Percentiles rank a stretch among this genome's conserved stretches.
Evolutionary conservation across 2,888 invertebrate genomes (phyloP).

Genomic region (Shargacucullia verbasci): DNA sequence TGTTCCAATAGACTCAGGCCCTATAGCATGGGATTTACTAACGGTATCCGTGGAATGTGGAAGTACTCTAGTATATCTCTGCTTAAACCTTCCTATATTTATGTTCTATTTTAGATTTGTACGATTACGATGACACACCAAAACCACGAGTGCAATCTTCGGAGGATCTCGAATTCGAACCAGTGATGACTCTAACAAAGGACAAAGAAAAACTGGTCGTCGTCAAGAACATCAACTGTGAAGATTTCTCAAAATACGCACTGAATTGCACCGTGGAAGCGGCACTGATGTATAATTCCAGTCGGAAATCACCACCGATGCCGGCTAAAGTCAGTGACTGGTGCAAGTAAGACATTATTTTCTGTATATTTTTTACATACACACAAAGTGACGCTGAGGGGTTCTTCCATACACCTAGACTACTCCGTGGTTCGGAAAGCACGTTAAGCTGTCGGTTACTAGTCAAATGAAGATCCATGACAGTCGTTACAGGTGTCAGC

Average conservation of each 20-base stretch:
- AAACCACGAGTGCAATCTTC: conserved; percentile 8
- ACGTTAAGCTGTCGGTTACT: too few species aligned
- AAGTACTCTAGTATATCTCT: too few species aligned
- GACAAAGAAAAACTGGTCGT: conserved; percentile 59
- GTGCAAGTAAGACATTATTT: conserved; percentile 66
- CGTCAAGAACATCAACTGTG: conserved; percentile 72
- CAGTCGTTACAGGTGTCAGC: too few species aligned
- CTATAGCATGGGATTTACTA: too few species aligned
- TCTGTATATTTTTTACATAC: background rate
- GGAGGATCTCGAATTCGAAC: conserved; percentile 70
- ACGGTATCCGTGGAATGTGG: too few species aligned
- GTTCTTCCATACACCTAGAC: too few species aligned
- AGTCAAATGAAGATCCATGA: too few species aligned
- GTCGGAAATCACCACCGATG: conserved; percentile 72
- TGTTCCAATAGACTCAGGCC: too few species aligned
- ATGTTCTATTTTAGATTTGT: conserved; percentile 52
- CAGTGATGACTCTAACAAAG: conserved; percentile 58
- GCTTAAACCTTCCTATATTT: too few species aligned
- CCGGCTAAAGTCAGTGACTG: conserved; percentile 74
- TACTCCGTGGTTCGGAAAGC: too few species aligned
- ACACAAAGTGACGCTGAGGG: too few species aligned
- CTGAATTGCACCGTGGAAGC: conserved; percentile 74
- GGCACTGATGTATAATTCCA: conserved; percentile 74
- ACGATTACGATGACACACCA: conserved; percentile 61
- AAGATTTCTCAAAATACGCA: conserved; percentile 71